These are phyloP conservation scores for Atlantisia rogersi DNA, from an alignment of 2,113 vertebrate species.

Conservation along the genomic window DNA sequence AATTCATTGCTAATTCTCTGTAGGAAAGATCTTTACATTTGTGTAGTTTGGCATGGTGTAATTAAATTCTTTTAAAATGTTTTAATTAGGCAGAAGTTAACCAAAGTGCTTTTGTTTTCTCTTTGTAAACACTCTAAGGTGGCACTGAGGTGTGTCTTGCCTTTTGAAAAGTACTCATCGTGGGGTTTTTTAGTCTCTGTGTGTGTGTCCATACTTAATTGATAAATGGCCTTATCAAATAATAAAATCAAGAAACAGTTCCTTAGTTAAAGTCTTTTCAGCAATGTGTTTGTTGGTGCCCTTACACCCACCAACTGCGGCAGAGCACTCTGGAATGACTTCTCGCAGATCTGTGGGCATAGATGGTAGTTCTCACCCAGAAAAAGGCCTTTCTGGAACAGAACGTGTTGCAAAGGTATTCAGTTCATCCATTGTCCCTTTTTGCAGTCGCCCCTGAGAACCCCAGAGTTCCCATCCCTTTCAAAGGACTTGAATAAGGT, in stretches of 20 bases:
- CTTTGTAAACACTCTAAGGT: slow-evolving; percentile 4
- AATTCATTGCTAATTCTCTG: slow-evolving; percentile 71
- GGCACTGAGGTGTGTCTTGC: not conserved
- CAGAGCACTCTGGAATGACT: fast-evolving
- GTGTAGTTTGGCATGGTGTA: slow-evolving; percentile 63
- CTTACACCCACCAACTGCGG: not conserved
- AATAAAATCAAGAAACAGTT: not conserved
- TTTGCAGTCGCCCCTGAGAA: not conserved
- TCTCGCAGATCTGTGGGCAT: not conserved
- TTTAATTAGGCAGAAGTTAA: slow-evolving; percentile 74
- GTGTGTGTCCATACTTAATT: not conserved
- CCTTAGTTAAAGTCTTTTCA: not conserved
- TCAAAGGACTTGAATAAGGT: not conserved
- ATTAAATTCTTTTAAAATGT: slow-evolving; percentile 74
- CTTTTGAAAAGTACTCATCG: not conserved
- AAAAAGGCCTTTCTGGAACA: not conserved
- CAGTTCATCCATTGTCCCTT: not conserved
- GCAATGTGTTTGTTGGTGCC: fast-evolving
- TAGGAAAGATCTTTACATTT: slow-evolving; percentile 73
- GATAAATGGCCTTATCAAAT: not conserved
- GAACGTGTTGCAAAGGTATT: not conserved
- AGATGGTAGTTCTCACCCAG: not conserved
- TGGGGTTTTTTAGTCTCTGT: not conserved
- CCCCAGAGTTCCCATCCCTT: not conserved
- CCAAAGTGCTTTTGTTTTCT: slow-evolving; percentile 36